Percentiles rank a stretch among this genome's conserved stretches.
Conservation (phyloP, 2,113 vertebrate genomes). For the Megaptera novaeangliae region DNA sequence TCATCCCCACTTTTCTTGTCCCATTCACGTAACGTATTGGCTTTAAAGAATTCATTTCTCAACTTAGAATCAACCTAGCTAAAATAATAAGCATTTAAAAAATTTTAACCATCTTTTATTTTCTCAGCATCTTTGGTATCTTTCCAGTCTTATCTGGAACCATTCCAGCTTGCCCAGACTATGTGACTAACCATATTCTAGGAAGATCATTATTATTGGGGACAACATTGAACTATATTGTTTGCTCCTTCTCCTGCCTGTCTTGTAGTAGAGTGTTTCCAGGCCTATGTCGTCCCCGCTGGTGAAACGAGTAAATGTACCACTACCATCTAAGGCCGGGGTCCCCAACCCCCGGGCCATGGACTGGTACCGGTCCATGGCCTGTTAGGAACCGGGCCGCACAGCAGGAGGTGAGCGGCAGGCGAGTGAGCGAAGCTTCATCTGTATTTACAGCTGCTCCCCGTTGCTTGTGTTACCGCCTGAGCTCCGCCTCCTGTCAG, state of each 20-base stretch:
- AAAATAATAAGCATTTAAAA: constrained; percentile 1
- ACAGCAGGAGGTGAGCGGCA: too few species aligned
- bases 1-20: background rate
- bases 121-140: background rate
- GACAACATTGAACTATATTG: background rate
- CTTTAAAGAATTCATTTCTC: background rate
- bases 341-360: too few species aligned
- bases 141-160: background rate
- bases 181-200: background rate
- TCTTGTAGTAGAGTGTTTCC: background rate
- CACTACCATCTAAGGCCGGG: background rate
- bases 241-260: background rate
- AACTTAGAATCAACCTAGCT: background rate
- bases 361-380: too few species aligned
- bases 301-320: background rate
- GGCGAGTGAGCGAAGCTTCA: too few species aligned
- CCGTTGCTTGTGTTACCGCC: too few species aligned
- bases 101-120: background rate
- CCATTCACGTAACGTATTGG: background rate
- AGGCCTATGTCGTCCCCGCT: background rate
- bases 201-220: background rate
- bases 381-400: too few species aligned
- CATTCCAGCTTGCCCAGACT: background rate
- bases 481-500: too few species aligned
- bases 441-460: too few species aligned